phyloP scores from a whole-genome alignment of 2,888 invertebrate genomes.

The Nymphalis c-album region DNA sequence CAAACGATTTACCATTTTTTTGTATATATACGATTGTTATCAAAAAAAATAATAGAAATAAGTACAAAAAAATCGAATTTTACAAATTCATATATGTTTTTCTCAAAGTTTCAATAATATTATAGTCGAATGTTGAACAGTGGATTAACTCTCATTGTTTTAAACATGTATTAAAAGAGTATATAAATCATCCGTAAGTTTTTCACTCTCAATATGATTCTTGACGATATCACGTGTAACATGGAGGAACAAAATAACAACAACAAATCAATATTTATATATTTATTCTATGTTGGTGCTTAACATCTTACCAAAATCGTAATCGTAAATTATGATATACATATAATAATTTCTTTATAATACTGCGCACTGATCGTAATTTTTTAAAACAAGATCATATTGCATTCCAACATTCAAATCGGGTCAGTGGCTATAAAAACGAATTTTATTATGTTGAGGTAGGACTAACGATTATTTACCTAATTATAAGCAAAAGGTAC shows the following conservation, averaged over 20 bases:
- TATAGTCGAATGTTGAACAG: too few species aligned
- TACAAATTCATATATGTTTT: too few species aligned
- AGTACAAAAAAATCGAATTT: too few species aligned
- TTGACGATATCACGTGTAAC: not conserved
- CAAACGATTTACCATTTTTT: too few species aligned
- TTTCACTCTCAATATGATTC: not conserved
- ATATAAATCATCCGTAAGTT: too few species aligned
- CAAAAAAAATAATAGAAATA: too few species aligned
- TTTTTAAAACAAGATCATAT: conserved; percentile 10
- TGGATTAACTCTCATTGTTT: too few species aligned
- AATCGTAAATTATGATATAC: conserved; percentile 54
- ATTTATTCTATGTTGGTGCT: conserved; percentile 50
- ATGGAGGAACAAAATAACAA: conserved; percentile 8
- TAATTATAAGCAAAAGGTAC: conserved; percentile 1
- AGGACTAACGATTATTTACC: conserved; percentile 16
- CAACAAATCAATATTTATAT: conserved; percentile 49
- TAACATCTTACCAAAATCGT: conserved; percentile 58
- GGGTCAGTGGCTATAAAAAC: conserved; percentile 6
- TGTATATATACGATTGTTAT: too few species aligned
- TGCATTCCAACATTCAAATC: conserved; percentile 6
- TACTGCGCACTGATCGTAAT: conserved; percentile 23
- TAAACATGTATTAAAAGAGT: too few species aligned
- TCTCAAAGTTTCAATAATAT: too few species aligned
- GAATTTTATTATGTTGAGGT: conserved; percentile 19
- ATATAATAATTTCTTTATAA: conserved; percentile 32